Percentiles rank a stretch among this genome's conserved stretches.
phyloP scores from a whole-genome alignment of 2,797 vertebrate genomes.

The Sebastes melanostomus region DNA sequence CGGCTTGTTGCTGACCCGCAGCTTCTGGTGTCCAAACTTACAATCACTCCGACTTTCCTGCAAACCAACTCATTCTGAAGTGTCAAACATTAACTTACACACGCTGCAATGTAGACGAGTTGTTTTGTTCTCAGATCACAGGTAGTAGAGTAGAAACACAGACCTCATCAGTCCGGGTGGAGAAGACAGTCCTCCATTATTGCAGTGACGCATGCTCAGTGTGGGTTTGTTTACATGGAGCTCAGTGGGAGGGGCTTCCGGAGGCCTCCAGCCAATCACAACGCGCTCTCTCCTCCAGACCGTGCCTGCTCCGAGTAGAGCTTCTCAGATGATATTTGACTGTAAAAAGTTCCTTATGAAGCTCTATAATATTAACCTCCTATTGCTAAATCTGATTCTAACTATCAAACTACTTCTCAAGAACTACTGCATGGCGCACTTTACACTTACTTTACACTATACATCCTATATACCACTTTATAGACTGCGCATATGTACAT shows the following conservation, averaged over 20 bases:
- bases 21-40: conserved; percentile 27
- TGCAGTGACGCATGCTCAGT: conserved; percentile 81
- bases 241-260: conserved; percentile 43
- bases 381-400: neutral
- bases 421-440: neutral
- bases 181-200: conserved; percentile 82
- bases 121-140: conserved; percentile 22
- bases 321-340: neutral
- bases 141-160: conserved; percentile 50
- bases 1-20: conserved; percentile 48
- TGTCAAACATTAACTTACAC: conserved; percentile 65
- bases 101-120: conserved; percentile 16
- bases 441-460: no score
- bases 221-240: conserved; percentile 80
- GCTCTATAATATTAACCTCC: neutral
- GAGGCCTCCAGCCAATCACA: conserved; percentile 43
- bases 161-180: conserved; percentile 60
- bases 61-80: neutral
- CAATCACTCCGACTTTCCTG: neutral
- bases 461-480: no score
- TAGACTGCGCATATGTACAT: no score
- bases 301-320: neutral
- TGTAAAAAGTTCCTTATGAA: neutral
- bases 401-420: neutral
- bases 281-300: neutral